Evolutionary conservation across 2,888 invertebrate genomes (phyloP).

Genomic region (Odontothrips loti): DNA sequence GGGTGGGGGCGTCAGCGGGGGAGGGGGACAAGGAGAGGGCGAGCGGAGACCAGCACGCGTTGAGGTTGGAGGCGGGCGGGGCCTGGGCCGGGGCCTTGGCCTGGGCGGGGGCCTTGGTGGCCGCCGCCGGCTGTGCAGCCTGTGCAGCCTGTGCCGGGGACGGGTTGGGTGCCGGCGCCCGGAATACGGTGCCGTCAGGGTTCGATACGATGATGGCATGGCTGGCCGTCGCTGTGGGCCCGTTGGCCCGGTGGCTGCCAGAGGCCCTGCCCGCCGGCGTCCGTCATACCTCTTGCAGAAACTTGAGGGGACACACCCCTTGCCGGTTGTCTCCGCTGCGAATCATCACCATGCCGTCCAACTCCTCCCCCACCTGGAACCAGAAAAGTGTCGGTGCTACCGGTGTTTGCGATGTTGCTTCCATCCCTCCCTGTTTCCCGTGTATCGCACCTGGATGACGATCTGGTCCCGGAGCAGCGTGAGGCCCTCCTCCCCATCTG

Average conservation of each 20-base stretch:
- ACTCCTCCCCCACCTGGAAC: constrained; percentile 83
- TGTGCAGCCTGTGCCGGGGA: neutral
- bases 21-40: neutral
- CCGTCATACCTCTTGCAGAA: constrained; percentile 91
- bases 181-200: constrained; percentile 23
- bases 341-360: constrained; percentile 91
- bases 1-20: neutral
- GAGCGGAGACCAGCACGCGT: constrained; percentile 6
- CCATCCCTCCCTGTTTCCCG: neutral
- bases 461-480: constrained; percentile 83
- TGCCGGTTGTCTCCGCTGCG: constrained; percentile 89
- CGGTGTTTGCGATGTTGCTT: neutral
- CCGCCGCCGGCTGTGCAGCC: neutral
- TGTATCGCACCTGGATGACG: constrained; percentile 54
- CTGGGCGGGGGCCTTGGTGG: neutral
- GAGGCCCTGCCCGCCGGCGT: constrained; percentile 13
- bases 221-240: neutral
- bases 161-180: neutral
- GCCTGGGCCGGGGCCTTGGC: neutral
- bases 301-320: constrained; percentile 89
- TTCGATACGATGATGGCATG: constrained; percentile 10
- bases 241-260: neutral
- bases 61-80: constrained; percentile 15
- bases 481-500: constrained; percentile 75
- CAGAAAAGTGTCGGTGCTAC: constrained; percentile 50